Base-by-base conservation (phyloP, 2,888 invertebrate species). In the Protodeltote pygarga region DNA sequence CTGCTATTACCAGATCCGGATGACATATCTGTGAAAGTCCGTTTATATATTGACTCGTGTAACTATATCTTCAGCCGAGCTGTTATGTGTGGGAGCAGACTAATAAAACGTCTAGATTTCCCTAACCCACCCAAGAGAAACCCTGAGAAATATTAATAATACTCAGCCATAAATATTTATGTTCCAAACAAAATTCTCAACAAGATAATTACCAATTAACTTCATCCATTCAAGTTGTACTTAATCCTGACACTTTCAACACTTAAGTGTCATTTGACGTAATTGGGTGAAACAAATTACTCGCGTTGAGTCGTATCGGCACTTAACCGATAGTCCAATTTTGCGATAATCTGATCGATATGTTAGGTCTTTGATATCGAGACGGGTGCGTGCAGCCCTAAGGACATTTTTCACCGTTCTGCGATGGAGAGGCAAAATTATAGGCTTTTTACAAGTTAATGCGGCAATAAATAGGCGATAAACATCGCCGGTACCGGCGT, bases 401-500 rank as follows among this genome's bases (percentile, higher is more conserved):
- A 61, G 85, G 87, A 79, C 73, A 81, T 87, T 88, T 88, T 88
- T 83, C 83, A 83, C 83, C 73, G 71, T 57, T 57, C 50, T 48
- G 41, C 58, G 64, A 73, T 71, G 68, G 73, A 71, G 71, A 72
- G 63, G 68, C 65, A 68, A 87, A 87, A 88, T 89, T 87, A 86
- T 86, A 82, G 85, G 81, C 83, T 83, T 88, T 85, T 86, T 86
- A 84, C 82, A 78, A 82, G 80, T 83, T 86, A 87, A 87, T 88
- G 80, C 75, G 71, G 78, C 77, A 79, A 84, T 88, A 85, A 86
- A 87, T 83, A 84, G 78, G 68, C 81, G 86, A 88, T 88, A 83
- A 83, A 80, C 76, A 85, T 87, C 87, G 65, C 55, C 54, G 69
- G 75, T 64, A 31, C 65, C 67, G 71, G 73, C 75, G 77, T 77